Conservation (phyloP, 2,797 vertebrate species). For the Aeoliscus strigatus region DNA sequence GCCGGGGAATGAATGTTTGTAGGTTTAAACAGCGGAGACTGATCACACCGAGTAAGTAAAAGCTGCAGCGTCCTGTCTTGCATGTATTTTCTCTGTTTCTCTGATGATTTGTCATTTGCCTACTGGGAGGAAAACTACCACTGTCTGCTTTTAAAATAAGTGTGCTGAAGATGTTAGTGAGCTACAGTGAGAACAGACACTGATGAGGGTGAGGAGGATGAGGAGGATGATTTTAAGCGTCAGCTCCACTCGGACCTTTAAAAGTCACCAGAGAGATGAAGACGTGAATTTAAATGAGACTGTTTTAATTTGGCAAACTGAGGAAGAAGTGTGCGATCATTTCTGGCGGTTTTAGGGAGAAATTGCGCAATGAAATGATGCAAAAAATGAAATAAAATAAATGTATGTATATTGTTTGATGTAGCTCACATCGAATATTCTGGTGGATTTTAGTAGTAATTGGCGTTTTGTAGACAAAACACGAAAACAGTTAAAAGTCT, state of each 20-base stretch:
- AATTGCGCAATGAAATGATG: not conserved
- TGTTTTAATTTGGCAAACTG: conserved; percentile 42
- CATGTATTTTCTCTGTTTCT: conserved; percentile 54
- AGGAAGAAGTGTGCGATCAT: not conserved
- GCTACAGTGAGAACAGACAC: conserved; percentile 19
- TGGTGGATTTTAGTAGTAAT: no score
- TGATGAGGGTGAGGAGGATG: no score
- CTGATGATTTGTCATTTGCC: no score
- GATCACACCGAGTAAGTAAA: conserved; percentile 71
- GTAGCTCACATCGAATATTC: no score
- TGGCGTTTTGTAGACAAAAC: no score
- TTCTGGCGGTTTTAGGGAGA: not conserved
- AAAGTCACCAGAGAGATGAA: conserved; percentile 59
- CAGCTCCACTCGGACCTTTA: conserved; percentile 61
- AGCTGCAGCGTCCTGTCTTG: conserved; percentile 46
- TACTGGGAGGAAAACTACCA: no score
- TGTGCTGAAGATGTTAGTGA: conserved; percentile 6
- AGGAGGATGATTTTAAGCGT: conserved; percentile 46
- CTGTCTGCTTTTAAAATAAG: conserved; percentile 23
- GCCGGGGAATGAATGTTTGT: conserved; percentile 68
- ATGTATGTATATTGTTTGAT: no score
- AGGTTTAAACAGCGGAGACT: conserved; percentile 58
- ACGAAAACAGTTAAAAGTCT: no score
- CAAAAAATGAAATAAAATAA: no score
- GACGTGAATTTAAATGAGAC: conserved; percentile 63